These are phyloP conservation scores for Rhyacophila brunnea DNA, from an alignment of 1,140 invertebrate species.

Conservation along the genomic window DNA sequence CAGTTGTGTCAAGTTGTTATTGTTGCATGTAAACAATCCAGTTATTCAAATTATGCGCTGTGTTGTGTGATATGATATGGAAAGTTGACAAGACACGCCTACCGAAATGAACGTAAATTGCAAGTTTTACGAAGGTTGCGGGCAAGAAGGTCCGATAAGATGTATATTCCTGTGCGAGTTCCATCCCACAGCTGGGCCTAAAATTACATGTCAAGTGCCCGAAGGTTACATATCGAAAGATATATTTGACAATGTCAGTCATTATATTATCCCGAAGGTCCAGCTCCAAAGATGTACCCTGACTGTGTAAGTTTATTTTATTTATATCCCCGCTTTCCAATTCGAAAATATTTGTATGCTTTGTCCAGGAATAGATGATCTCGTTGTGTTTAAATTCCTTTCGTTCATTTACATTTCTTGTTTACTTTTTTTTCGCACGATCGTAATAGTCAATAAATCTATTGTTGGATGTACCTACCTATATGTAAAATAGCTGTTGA, in stretches of 20 bases:
- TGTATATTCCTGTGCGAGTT: conserved; percentile 85
- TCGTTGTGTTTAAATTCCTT: too few species aligned
- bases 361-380: too few species aligned
- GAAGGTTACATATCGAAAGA: conserved; percentile 86
- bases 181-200: conserved; percentile 77
- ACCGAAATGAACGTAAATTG: conserved; percentile 21
- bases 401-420: too few species aligned
- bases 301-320: conserved; percentile 71
- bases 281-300: conserved; percentile 84
- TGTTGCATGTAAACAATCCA: background rate
- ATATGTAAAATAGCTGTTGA: too few species aligned
- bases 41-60: background rate
- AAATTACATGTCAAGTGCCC: conserved; percentile 80
- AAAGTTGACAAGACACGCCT: conserved; percentile 12
- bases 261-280: conserved; percentile 91
- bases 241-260: conserved; percentile 85
- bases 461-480: too few species aligned
- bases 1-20: background rate
- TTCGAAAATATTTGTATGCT: background rate
- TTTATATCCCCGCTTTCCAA: conserved; percentile 3
- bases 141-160: conserved; percentile 67
- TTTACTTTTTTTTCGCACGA: too few species aligned
- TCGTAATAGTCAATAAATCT: too few species aligned
- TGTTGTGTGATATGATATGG: conserved; percentile 16
- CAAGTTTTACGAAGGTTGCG: conserved; percentile 33